Evolutionary conservation across 1,140 invertebrate species (phyloP), one percentile per base, ranked within the genome.

Genomic region (Geopemphigus sp.): DNA sequence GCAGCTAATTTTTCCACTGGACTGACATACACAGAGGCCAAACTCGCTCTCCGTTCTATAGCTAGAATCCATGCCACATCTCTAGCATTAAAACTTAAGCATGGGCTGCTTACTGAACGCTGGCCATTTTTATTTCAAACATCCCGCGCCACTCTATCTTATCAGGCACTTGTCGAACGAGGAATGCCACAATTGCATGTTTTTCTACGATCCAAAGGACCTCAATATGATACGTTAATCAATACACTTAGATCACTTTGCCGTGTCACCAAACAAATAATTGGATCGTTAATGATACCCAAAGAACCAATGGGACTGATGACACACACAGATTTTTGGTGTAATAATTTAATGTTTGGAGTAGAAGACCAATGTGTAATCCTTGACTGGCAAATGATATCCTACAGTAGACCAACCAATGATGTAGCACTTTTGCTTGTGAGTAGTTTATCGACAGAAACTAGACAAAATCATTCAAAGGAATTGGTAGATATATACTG

Each of bases 381-480:
- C 26, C 85, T 94, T 22, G 92, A 93, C 84, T 94, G 92, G 92
- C 92, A 94, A 87, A 93, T 94, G 92, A 91, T 93, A 72, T 92
- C 92, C 0, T 90, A 92, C 81, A 92, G 91, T 76, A 86, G 90
- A 81, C 90, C 90, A 1, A 92, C 90, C n/a, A 93, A 93, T 83
- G 93, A 94, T 84, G 86, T 94, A 0, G 92, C 93, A 1, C 84
- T 94, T 29, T 85, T 94, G n/a, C 84, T 94, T 5, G 88, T 93
- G n/a, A 93, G 91, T 80, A 93, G 92, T 1, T 85, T 93, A 39
- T 89, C 91, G 0, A 90, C 91, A 0, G 90, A 92, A 83, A 83
- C 92, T 66, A 86, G 92, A 32, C 87, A 91, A 39, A 83, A 87
- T 19, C 87, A 90, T 81, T 90, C 89, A 0, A 86, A 89, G 14